Base-by-base conservation (phyloP, 2,888 invertebrate species). In the Trisateles emortualis region DNA sequence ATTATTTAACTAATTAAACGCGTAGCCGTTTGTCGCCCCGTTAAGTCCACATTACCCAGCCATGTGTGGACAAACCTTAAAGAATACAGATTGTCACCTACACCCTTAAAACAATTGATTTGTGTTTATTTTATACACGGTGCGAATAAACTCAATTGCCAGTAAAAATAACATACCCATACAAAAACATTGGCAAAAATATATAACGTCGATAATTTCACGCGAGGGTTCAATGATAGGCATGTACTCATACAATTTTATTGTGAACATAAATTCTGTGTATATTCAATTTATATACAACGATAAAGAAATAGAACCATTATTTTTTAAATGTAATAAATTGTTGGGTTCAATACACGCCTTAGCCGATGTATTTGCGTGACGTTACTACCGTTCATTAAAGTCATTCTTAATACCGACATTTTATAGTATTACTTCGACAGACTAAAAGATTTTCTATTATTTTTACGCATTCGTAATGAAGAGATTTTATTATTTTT, bases 371-470 rank as follows among this genome's bases (percentile, higher is more conserved):
- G 8, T 9, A 19, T 39, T 8, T 22, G 38, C 19, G 32, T 47
- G 39, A 19, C 29, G 19, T 38, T 30, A 30, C 38, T 10, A 24
- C 14, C 30, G 41, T 17, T 11, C 5, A 48, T 24, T 33, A n/a
- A 40, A 5, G 29, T 13, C 11, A 14, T 8, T 24, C n/a, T 14
- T 32, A 16, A 11, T 17, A 19, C 19, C 17, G 6, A 32, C 40
- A 33, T 16, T 40, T 48, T 48, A 40, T 26, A 6, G 26, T n/a
- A 11, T 35, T 13, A 16, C 5, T 41, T 48, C 13, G 26, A 48
- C 13, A 41, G 26, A 24, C 22, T 22, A 22, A 33, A 41, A n/a
- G 24, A 13, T 44, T 44, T 48, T 38, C 19, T 14, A 32, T 30
- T 24, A 40, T 6, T 17, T 19, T 14, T 38, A 19, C 22, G 36